Conservation (phyloP, 2,888 invertebrate genomes). For the Andrena chrysosceles region DNA sequence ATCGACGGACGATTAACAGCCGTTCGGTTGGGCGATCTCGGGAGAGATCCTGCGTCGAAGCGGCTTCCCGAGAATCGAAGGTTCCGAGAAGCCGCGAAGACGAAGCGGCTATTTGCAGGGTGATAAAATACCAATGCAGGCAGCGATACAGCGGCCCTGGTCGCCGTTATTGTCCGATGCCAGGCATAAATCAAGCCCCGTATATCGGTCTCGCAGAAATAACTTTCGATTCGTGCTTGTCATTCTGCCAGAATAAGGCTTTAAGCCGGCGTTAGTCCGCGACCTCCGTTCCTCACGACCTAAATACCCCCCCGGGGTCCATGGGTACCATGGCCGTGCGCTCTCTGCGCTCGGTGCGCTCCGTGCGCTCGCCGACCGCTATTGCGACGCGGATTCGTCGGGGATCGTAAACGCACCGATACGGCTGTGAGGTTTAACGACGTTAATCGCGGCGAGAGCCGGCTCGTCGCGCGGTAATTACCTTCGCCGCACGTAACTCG, state of each 20-base stretch:
- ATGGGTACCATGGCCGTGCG: slow-evolving; percentile 32
- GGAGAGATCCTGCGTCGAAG: not conserved
- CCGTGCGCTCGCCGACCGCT: slow-evolving; percentile 36
- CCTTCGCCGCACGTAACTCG: slow-evolving; percentile 35
- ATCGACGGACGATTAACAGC: not conserved
- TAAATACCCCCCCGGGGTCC: slow-evolving; percentile 55
- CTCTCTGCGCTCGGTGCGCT: slow-evolving; percentile 17
- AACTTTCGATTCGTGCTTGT: slow-evolving; percentile 71
- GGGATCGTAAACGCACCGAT: slow-evolving; percentile 72
- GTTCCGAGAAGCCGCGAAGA: slow-evolving; percentile 52
- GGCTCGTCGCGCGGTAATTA: slow-evolving; percentile 66
- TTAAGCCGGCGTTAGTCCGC: slow-evolving; percentile 27
- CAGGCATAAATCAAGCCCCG: slow-evolving; percentile 64
- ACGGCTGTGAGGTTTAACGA: slow-evolving; percentile 67
- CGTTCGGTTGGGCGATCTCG: not conserved
- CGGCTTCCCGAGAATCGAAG: slow-evolving; percentile 43
- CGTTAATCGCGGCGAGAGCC: slow-evolving; percentile 68
- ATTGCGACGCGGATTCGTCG: slow-evolving; percentile 71
- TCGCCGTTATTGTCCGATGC: slow-evolving; percentile 67
- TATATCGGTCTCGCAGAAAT: slow-evolving; percentile 66
- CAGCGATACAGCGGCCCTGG: slow-evolving; percentile 32
- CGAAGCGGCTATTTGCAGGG: slow-evolving; percentile 59
- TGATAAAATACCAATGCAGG: slow-evolving; percentile 61
- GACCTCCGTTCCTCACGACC: slow-evolving; percentile 58
- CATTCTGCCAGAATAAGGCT: slow-evolving; percentile 71